A percentile compares a stretch with the other conserved stretches of the same genome.
phyloP scores from a whole-genome alignment of 1,140 invertebrate genomes.

The Procambarus virginalis region DNA sequence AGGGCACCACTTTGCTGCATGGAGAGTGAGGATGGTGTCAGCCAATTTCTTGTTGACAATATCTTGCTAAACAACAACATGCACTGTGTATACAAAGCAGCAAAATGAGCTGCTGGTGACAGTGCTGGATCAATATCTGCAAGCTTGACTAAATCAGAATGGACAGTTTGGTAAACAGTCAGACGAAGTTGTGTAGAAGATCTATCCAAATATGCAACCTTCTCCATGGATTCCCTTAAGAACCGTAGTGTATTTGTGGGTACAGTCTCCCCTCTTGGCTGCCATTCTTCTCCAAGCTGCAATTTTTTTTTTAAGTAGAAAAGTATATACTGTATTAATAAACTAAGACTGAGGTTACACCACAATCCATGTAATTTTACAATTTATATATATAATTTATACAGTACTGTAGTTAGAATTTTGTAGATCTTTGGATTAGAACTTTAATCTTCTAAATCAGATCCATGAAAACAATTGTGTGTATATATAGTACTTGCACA shows the following conservation, averaged over 20 bases:
- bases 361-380: too few relatives aligned
- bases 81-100: slow-evolving; percentile 84
- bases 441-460: too few relatives aligned
- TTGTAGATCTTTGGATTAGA: too few relatives aligned
- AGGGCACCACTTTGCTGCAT: slow-evolving; percentile 76
- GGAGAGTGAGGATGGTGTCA: slow-evolving; percentile 75
- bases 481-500: too few relatives aligned
- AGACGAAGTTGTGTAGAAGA: slow-evolving; percentile 65
- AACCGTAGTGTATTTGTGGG: slow-evolving; percentile 63
- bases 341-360: too few relatives aligned
- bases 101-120: slow-evolving; percentile 89
- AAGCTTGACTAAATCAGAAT: slow-evolving; percentile 77
- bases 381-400: too few relatives aligned
- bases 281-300: slow-evolving; percentile 62
- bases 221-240: slow-evolving; percentile 66
- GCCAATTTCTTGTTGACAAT: slow-evolving; percentile 74
- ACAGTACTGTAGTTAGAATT: too few relatives aligned
- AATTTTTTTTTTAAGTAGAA: background rate
- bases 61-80: slow-evolving; percentile 75
- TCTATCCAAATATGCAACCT: slow-evolving; percentile 62
- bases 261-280: slow-evolving; percentile 46
- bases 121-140: slow-evolving; percentile 89
- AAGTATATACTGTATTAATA: too few relatives aligned
- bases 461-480: too few relatives aligned
- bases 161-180: slow-evolving; percentile 66